Conservation (phyloP, 1,140 invertebrate species). For the Platorchestia sp. region DNA sequence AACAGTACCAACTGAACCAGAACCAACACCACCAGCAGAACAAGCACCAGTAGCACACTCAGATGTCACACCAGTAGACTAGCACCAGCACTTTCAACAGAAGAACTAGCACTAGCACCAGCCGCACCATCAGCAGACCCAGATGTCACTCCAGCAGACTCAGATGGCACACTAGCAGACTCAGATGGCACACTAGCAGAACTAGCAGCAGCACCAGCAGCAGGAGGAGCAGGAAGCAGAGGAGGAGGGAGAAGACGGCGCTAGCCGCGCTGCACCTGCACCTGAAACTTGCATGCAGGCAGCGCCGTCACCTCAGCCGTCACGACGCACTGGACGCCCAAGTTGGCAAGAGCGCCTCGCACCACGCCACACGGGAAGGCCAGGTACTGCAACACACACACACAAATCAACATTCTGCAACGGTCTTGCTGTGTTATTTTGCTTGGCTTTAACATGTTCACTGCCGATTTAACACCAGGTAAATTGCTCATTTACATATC, state of each 20-base stretch:
- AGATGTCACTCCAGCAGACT: neutral
- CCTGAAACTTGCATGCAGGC: slow-evolving; percentile 96
- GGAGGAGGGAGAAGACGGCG: neutral
- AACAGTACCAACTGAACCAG: neutral
- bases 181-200: neutral
- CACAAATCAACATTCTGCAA: no score
- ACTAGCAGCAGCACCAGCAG: neutral
- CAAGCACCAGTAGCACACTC: neutral
- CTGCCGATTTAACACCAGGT: no score
- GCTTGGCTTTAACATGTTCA: no score
- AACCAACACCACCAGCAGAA: neutral
- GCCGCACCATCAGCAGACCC: neutral
- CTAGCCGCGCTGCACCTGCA: slow-evolving; percentile 74
- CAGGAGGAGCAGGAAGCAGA: neutral
- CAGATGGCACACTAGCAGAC: neutral
- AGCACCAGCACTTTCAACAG: neutral
- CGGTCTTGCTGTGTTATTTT: no score
- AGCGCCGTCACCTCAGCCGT: slow-evolving; percentile 93
- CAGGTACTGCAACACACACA: slow-evolving; percentile 80
- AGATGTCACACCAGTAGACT: neutral
- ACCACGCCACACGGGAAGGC: slow-evolving; percentile 97
- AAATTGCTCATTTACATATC: no score
- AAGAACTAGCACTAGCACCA: neutral
- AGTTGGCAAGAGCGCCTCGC: slow-evolving; percentile 92
- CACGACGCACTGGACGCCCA: slow-evolving; percentile 93